These are phyloP conservation scores for Hydrolagus affinis DNA, from an alignment of 2,113 vertebrate species.

Conservation along the genomic window DNA sequence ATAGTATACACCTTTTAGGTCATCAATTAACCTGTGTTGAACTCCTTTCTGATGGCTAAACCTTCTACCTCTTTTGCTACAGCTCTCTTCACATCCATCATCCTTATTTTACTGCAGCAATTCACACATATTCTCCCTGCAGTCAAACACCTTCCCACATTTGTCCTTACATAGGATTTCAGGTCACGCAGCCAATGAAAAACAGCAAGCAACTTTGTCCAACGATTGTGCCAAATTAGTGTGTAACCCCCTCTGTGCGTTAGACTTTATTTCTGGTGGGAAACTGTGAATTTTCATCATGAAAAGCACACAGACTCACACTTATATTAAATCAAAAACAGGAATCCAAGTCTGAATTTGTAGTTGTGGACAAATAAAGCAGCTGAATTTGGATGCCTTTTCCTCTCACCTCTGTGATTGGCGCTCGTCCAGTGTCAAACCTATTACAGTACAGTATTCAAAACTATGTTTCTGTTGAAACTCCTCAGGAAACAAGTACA, in stretches of 20 bases:
- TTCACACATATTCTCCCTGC: neutral
- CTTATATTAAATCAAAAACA: neutral
- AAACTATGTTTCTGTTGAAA: neutral
- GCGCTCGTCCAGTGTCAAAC: neutral
- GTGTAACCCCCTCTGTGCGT: neutral
- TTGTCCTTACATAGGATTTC: neutral
- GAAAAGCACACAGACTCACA: neutral
- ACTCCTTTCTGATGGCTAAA: neutral
- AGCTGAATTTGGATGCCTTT: neutral
- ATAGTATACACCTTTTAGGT: neutral
- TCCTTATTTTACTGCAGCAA: neutral
- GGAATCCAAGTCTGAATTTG: neutral
- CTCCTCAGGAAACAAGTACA: neutral
- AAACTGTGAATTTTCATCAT: neutral
- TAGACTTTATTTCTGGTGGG: neutral
- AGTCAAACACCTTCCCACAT: neutral
- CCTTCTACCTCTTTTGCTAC: neutral
- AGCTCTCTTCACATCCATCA: neutral
- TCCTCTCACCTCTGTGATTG: neutral
- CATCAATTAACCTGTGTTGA: neutral
- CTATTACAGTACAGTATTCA: neutral
- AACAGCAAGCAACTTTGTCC: neutral
- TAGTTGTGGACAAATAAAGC: neutral
- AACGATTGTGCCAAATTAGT: neutral
- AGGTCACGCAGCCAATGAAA: neutral